Evolutionary conservation across 2,113 vertebrate species (phyloP).

Genomic region (Pampusana beccarii): DNA sequence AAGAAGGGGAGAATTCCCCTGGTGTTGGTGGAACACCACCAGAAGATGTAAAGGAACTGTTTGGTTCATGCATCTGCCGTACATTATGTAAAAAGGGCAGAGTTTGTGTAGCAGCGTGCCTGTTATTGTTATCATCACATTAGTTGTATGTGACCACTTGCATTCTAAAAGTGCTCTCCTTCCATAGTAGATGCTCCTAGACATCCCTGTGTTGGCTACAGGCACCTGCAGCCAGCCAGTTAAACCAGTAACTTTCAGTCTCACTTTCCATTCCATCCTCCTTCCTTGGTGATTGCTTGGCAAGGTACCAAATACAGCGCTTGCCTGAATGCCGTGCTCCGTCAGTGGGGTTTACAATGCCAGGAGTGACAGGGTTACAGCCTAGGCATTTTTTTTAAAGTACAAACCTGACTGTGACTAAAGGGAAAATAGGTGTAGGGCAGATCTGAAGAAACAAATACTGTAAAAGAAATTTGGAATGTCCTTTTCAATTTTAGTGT

Average conservation of each 20-base stretch:
- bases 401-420: neutral
- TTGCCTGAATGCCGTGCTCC: neutral
- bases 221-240: neutral
- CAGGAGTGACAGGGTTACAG: neutral
- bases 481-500: neutral
- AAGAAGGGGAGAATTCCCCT: neutral
- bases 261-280: neutral
- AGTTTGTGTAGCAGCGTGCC: neutral
- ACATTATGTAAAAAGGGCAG: neutral
- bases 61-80: neutral
- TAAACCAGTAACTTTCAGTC: neutral
- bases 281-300: neutral
- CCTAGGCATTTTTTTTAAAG: neutral
- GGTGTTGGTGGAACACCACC: neutral
- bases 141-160: neutral
- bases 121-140: neutral
- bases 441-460: neutral
- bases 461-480: neutral
- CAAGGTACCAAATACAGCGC: neutral
- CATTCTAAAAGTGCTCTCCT: neutral
- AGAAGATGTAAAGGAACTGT: neutral
- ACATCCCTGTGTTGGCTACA: accelerated
- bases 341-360: neutral
- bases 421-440: neutral
- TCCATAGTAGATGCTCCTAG: neutral